Evolutionary conservation across 2,113 vertebrate genomes (phyloP).

Genomic region (Thalassoma bifasciatum): DNA sequence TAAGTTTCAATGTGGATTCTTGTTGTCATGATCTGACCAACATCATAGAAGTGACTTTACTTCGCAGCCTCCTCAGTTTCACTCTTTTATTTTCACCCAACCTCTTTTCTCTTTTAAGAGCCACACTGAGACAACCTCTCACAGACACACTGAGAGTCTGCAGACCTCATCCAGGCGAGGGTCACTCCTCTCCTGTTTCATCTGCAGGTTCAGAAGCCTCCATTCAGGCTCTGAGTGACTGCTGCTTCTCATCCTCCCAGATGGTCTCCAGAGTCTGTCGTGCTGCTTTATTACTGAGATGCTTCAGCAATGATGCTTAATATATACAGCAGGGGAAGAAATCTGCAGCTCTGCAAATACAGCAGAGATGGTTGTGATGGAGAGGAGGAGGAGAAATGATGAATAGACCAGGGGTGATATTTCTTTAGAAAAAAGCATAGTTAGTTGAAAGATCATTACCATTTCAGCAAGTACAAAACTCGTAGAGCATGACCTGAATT

Average conservation of each 20-base stretch:
- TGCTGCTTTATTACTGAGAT: slow-evolving; percentile 46
- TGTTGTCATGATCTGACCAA: slow-evolving; percentile 12
- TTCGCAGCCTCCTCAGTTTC: slow-evolving; percentile 15
- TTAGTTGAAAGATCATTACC: neutral
- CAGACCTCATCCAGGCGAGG: slow-evolving; percentile 16
- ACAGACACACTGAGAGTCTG: slow-evolving; percentile 22
- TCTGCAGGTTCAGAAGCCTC: slow-evolving; percentile 48
- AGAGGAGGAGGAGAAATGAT: neutral
- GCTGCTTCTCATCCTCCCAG: slow-evolving; percentile 41
- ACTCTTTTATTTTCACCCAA: neutral
- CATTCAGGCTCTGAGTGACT: slow-evolving; percentile 35
- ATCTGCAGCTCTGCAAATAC: slow-evolving; percentile 17
- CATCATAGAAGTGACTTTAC: slow-evolving; percentile 8
- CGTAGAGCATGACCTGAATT: neutral
- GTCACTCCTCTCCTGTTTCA: slow-evolving; percentile 37
- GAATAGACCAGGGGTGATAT: neutral
- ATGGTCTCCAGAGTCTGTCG: slow-evolving; percentile 40
- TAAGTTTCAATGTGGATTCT: slow-evolving; percentile 3
- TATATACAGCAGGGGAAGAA: slow-evolving; percentile 1
- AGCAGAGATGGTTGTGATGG: slow-evolving; percentile 1
- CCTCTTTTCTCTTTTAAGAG: slow-evolving; percentile 17
- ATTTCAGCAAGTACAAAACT: neutral
- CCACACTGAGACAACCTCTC: slow-evolving; percentile 12
- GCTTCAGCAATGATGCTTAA: slow-evolving; percentile 1
- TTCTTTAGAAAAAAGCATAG: neutral